Percentiles rank a stretch among this genome's conserved stretches.
Conservation (phyloP, 2,113 vertebrate genomes). For the Chascanopsetta lugubris region DNA sequence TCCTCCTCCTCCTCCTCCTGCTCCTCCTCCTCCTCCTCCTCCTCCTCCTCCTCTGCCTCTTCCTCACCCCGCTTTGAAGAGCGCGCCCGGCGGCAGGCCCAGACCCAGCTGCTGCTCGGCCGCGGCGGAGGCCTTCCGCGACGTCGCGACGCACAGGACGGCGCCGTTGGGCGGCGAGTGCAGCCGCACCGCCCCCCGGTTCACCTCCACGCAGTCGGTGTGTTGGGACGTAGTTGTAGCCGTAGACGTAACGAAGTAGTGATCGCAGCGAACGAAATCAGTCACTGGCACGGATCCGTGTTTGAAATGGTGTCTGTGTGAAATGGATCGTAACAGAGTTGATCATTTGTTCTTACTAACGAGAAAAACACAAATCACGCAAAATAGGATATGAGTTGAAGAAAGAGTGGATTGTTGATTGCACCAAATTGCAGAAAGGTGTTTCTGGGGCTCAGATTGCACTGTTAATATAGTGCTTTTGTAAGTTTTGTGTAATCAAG, state of each 20-base stretch:
- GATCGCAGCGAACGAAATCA: too few species aligned
- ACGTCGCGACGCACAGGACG: constrained; percentile 76
- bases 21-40: constrained; percentile 63
- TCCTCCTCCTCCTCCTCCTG: constrained; percentile 62
- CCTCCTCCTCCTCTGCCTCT: constrained; percentile 67
- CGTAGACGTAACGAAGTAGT: constrained; percentile 29
- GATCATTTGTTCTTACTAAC: too few species aligned
- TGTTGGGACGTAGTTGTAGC: constrained; percentile 67
- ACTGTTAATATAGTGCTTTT: too few species aligned
- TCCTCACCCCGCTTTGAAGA: constrained; percentile 69
- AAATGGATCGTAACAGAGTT: too few species aligned
- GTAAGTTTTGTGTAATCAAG: too few species aligned
- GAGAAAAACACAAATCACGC: too few species aligned
- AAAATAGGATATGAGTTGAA: too few species aligned
- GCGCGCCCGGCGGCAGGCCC: constrained; percentile 46
- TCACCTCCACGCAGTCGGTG: constrained; percentile 65
- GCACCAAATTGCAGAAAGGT: too few species aligned
- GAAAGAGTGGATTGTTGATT: too few species aligned
- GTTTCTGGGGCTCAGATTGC: too few species aligned
- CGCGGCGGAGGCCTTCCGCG: constrained; percentile 80
- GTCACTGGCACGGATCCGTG: too few species aligned
- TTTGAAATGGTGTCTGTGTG: too few species aligned
- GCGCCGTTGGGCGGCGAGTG: constrained; percentile 49
- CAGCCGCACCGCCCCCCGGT: constrained; percentile 53
- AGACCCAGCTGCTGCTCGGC: constrained; percentile 78